Conservation (phyloP, 2,888 invertebrate species). For the Diarsia mendica region DNA sequence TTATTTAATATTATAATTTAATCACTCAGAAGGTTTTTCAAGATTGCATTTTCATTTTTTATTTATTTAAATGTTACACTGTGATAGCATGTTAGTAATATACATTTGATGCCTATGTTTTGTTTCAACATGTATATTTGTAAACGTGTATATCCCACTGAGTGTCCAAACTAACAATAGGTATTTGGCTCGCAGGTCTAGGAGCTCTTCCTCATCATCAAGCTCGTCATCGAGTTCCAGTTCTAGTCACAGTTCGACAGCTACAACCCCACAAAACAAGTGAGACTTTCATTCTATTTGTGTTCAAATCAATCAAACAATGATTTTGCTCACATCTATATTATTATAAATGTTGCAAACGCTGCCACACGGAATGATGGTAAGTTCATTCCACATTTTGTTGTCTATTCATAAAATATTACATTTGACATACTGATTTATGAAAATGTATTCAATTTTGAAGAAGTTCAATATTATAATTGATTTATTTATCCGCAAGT, state of each 20-base stretch:
- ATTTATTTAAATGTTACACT: not conserved
- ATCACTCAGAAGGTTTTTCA: not conserved
- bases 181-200: slow-evolving; percentile 74
- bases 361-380: slow-evolving; percentile 56
- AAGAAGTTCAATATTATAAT: not conserved
- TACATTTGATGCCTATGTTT: not conserved
- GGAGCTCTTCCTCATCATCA: slow-evolving; percentile 86
- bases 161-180: not conserved
- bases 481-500: not conserved
- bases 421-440: not conserved
- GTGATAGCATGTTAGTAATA: not conserved
- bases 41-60: not conserved
- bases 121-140: not conserved
- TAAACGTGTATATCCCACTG: not conserved
- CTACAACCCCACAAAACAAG: slow-evolving; percentile 84
- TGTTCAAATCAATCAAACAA: slow-evolving; percentile 10
- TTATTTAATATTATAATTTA: slow-evolving; percentile 36
- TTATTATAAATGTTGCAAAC: slow-evolving; percentile 27
- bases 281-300: slow-evolving; percentile 66
- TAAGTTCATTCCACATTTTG: slow-evolving; percentile 49
- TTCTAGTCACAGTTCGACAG: slow-evolving; percentile 85
- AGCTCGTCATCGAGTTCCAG: slow-evolving; percentile 87
- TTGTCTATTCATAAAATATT: not conserved
- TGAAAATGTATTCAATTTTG: not conserved
- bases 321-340: slow-evolving; percentile 33